Evolutionary conservation across 2,888 invertebrate species (phyloP), one percentile per base, ranked within the genome.

Genomic region (Teleiodes luculella): DNA sequence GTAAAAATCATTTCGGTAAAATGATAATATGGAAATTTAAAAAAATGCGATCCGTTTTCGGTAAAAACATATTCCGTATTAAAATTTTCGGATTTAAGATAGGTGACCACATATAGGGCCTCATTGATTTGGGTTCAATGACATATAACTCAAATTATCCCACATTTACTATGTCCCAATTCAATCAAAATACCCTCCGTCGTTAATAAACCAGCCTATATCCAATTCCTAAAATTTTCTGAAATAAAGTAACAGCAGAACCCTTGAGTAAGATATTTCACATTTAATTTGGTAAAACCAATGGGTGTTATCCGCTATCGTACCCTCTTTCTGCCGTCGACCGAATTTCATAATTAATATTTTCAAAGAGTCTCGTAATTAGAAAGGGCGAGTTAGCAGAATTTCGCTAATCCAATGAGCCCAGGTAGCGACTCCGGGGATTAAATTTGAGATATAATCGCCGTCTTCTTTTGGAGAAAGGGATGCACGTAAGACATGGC

Each of bases 371-470:
- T 60, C 54, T 61, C 55, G 60, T 70, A 73, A 70, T 70, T 65
- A 68, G 56, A 55, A 64, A 62, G 60, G 63, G 55, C 39, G 62
- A 61, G 56, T 71, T 66, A 66, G 65, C 59, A 61, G 70, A 67
- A 67, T 68, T 69, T 63, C 50, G 48, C 55, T 73, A 73, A 74
- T 70, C 75, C 71, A 66, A 67, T 67, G 65, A 70, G 65, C 66
- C 56, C 57, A 58, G 58, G 58, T 59, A 57, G 53, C 51, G 52
- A 61, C 57, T 60, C 58, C 59, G 47, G 53, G 59, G 58, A 59
- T 62, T 65, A 65, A 64, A 58, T 60, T 62, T 52, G 54, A 63
- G 64, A 61, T 62, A 63, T 64, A 65, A 65, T 64, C 62, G 55
- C 57, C 52, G 62, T 41, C 39, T 51, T 28, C 28, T 28, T 28